These are phyloP conservation scores for Agelastica alni DNA, from an alignment of 2,888 invertebrate species.

Conservation along the genomic window DNA sequence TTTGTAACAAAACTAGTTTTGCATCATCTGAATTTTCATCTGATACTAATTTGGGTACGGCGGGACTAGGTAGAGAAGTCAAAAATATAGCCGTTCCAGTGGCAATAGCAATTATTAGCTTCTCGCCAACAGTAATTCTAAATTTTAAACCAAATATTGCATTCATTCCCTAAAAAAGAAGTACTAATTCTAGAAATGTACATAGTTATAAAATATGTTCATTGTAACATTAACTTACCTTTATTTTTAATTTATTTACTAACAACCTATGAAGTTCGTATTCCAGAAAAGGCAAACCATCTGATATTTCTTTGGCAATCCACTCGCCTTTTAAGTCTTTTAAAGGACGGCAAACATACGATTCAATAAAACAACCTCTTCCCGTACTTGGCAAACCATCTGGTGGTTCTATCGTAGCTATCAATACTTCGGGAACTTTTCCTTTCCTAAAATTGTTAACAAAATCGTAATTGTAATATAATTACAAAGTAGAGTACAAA, in stretches of 20 bases:
- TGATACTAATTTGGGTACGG: slow-evolving; percentile 71
- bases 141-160: slow-evolving; percentile 85
- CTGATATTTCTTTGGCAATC: slow-evolving; percentile 91
- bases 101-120: slow-evolving; percentile 84
- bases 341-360: slow-evolving; percentile 77
- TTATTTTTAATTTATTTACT: slow-evolving; percentile 87
- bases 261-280: slow-evolving; percentile 92
- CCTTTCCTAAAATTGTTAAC: slow-evolving; percentile 70
- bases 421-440: slow-evolving; percentile 87
- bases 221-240: slow-evolving; percentile 55
- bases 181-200: neutral
- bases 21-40: slow-evolving; percentile 69
- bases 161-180: slow-evolving; percentile 80
- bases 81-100: slow-evolving; percentile 85
- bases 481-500: too few species aligned
- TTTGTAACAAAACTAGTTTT: slow-evolving; percentile 70
- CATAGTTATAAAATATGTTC: neutral
- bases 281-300: slow-evolving; percentile 92
- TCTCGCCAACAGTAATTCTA: slow-evolving; percentile 77
- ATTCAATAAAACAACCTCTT: slow-evolving; percentile 70
- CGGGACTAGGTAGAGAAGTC: slow-evolving; percentile 76
- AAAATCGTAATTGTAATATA: too few species aligned
- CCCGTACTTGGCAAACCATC: slow-evolving; percentile 74
- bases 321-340: slow-evolving; percentile 81
- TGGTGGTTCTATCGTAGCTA: slow-evolving; percentile 88